Conservation (phyloP, 1,140 invertebrate species). For the Cyclargus thomasi region DNA sequence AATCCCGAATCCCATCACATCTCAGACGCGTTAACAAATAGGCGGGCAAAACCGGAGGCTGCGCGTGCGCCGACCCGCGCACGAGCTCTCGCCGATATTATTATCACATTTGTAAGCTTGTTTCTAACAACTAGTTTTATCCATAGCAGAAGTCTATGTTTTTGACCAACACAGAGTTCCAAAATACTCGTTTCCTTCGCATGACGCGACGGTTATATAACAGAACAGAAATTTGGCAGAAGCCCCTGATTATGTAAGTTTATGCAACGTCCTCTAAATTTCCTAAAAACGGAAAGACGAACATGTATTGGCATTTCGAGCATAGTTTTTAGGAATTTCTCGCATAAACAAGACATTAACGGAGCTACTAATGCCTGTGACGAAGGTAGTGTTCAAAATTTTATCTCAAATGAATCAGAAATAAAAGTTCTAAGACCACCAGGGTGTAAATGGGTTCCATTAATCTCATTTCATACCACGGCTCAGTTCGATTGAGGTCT, state of each 20-base stretch:
- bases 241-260: background rate
- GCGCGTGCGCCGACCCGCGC: conserved; percentile 66
- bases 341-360: background rate
- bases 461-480: conserved; percentile 1
- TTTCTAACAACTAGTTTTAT: background rate
- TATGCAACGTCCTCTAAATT: background rate
- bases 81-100: conserved; percentile 39
- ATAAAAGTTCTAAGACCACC: background rate
- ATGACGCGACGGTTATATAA: background rate
- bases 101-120: conserved; percentile 21
- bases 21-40: conserved; percentile 30
- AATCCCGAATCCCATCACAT: conserved; percentile 19
- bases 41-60: conserved; percentile 66
- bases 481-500: background rate
- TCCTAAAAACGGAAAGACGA: background rate
- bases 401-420: background rate
- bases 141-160: no score
- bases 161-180: background rate
- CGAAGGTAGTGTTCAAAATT: background rate
- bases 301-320: background rate
- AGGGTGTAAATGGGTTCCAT: background rate
- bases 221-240: background rate
- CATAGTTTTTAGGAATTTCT: no score
- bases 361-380: background rate
- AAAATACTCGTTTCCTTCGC: background rate